Base-by-base conservation (phyloP, 2,888 invertebrate genomes). In the Lottia scabra region DNA sequence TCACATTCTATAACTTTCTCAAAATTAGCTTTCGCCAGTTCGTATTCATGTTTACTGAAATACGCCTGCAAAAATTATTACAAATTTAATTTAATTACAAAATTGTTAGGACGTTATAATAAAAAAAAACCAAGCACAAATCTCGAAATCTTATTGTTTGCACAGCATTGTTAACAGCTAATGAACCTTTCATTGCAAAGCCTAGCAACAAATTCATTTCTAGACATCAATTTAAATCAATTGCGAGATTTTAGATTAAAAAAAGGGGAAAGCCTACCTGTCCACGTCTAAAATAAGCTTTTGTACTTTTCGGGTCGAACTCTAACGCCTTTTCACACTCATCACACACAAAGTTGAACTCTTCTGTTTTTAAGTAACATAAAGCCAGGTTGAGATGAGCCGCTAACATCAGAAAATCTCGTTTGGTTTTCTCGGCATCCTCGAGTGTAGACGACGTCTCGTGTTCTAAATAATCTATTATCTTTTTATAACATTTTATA, bases 231-330 rank as follows among this genome's bases (percentile, higher is more conserved):
- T n/a, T n/a, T n/a, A n/a, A n/a, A n/a, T n/a, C n/a, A n/a, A n/a
- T n/a, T n/a, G n/a, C n/a, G n/a, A 38, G 38, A 8, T 4, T 8
- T 38, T 10, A 38, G 38, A 8, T 38, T 38, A 8, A 10, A 38
- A 38, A 38, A 4, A 38, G 10, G n/a, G n/a, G 10, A 38, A 16
- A n/a, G 30, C 78, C 81, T 86, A 92, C 92, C 88, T 94, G 94
- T 0, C 96, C 98, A 80, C 95, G 91, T 81, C 99, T 92, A 90
- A 96, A 99, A 43, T 95, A 91, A 0, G 95, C 98, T 90, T 99
- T 99, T 15, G 95, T 94, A 88, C 95, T 97, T 30, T 92, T 91
- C 0, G 93, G 89, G 83, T 96, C 95, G 0, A 94, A 81, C 71
- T 92, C 92, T 5, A 99, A 90, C 0, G 94, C 97, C 81, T 94